Evolutionary conservation across 2,113 vertebrate genomes (phyloP).

Genomic region (Polyodon spathula): DNA sequence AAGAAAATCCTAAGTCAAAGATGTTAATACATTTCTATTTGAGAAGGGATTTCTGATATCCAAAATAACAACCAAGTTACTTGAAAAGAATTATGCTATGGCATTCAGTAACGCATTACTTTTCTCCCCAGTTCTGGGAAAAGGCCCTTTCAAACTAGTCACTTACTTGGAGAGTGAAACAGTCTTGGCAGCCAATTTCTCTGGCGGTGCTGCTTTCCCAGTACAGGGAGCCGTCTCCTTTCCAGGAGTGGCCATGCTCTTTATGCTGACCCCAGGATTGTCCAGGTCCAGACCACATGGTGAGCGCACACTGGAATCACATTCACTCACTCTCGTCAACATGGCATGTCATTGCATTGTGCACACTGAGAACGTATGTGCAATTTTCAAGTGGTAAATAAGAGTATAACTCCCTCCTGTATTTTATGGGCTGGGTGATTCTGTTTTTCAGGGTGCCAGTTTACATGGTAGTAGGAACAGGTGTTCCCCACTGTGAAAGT

Average conservation of each 20-base stretch:
- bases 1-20: too few relatives aligned
- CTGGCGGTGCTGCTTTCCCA: slow-evolving; percentile 51
- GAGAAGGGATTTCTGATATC: too few relatives aligned
- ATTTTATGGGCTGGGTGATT: too few relatives aligned
- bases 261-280: slow-evolving; percentile 86
- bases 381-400: too few relatives aligned
- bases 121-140: slow-evolving; percentile 71
- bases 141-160: slow-evolving; percentile 77
- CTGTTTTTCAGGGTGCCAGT: too few relatives aligned
- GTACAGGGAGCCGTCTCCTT: slow-evolving; percentile 34
- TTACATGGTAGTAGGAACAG: too few relatives aligned
- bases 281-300: slow-evolving; percentile 74
- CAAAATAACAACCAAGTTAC: too few relatives aligned
- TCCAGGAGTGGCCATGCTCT: slow-evolving; percentile 49
- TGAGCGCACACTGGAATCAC: slow-evolving; percentile 37
- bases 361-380: neutral
- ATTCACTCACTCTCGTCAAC: neutral
- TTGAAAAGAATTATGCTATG: neutral
- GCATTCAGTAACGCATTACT: neutral
- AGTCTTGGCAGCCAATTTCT: slow-evolving; percentile 48
- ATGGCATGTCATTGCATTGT: neutral
- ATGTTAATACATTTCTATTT: too few relatives aligned
- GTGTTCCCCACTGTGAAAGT: too few relatives aligned
- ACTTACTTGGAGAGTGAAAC: slow-evolving; percentile 52
- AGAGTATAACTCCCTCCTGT: too few relatives aligned